Base-by-base conservation (phyloP, 2,113 vertebrate species). In the Canis aureus region DNA sequence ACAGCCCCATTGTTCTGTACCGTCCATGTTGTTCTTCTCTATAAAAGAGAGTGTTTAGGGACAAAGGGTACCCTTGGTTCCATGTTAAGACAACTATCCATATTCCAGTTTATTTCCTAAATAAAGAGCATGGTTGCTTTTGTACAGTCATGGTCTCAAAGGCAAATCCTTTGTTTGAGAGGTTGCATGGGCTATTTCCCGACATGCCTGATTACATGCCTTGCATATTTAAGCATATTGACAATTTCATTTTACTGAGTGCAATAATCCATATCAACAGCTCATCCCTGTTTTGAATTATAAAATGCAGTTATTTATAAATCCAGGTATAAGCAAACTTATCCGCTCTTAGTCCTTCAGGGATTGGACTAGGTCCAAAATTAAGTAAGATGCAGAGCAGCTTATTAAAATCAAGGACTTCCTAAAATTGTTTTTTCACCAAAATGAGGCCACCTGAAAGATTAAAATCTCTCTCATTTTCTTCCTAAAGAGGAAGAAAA, bases 381-480 rank as follows among this genome's bases (percentile, higher is more conserved):
- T 97, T 95, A 96, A 84, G 82, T 97, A 96, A 96, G 85, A 97
- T 81, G n/a, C 55, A 96, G 59, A 97, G 17, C 25, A 94, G 94
- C 66, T 73, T 95, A 95, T 97, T 96, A 97, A 76, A 97, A 88
- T 98, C 98, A 98, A 98, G 98, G 83, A 98, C 22, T 98, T 96
- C 88, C 92, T 95, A 96, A 98, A 98, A 98, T 96, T 97, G 92
- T 97, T 64, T 97, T 98, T 97, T 98, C 38, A 38, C 74, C 83
- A 98, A 98, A 98, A 98, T 81, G 60, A 98, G 95, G 96, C 97
- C 96, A 98, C 96, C 89, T 96, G 97, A 96, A 98, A 98, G 94
- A 98, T 98, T 98, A 98, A 98, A 98, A 97, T 32, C 81, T 88
- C 96, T 96, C 51, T 96, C 85, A 23, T 95, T 95, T 91, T 91